These are phyloP conservation scores for Lytechinus variegatus DNA, from an alignment of 35 echinoderm and acorn worm species.

Conservation along the genomic window DNA sequence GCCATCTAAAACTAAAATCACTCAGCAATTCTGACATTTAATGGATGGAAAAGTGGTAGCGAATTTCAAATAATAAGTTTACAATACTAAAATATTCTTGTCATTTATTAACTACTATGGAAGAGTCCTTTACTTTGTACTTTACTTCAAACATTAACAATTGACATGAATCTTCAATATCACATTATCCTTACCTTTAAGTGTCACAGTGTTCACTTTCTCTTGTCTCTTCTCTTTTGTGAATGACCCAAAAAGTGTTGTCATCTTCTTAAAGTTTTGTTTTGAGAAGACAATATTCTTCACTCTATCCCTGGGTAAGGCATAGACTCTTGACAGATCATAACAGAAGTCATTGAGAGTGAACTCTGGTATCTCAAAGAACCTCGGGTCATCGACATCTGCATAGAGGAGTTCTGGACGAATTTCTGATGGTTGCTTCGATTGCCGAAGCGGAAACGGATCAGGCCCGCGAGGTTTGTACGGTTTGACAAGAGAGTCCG, in stretches of 20 bases:
- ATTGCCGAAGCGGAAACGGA: slow-evolving; percentile 81
- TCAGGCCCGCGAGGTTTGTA: slow-evolving; percentile 94
- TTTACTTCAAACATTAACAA: no score
- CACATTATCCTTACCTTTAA: slow-evolving; percentile 76
- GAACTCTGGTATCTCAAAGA: slow-evolving; percentile 74
- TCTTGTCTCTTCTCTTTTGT: slow-evolving; percentile 71
- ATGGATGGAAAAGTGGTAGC: no score
- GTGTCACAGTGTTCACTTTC: slow-evolving; percentile 75
- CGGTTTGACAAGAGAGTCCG: slow-evolving; percentile 81
- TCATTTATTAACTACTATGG: no score
- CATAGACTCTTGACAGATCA: slow-evolving; percentile 52
- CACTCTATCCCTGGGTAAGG: slow-evolving; percentile 56
- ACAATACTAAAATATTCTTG: no score
- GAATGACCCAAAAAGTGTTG: slow-evolving; percentile 96
- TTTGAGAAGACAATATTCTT: slow-evolving; percentile 85
- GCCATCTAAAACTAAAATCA: no score
- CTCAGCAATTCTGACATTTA: no score
- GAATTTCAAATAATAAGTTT: no score
- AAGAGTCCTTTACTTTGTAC: no score
- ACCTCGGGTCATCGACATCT: slow-evolving; percentile 70
- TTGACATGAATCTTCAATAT: no score
- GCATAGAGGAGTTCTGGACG: slow-evolving; percentile 76
- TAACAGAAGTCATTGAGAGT: slow-evolving; percentile 79
- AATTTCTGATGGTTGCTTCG: slow-evolving; percentile 76
- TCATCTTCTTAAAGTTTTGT: slow-evolving; percentile 98